Base-by-base conservation (phyloP, 2,113 vertebrate genomes). In the Dromaius novaehollandiae region DNA sequence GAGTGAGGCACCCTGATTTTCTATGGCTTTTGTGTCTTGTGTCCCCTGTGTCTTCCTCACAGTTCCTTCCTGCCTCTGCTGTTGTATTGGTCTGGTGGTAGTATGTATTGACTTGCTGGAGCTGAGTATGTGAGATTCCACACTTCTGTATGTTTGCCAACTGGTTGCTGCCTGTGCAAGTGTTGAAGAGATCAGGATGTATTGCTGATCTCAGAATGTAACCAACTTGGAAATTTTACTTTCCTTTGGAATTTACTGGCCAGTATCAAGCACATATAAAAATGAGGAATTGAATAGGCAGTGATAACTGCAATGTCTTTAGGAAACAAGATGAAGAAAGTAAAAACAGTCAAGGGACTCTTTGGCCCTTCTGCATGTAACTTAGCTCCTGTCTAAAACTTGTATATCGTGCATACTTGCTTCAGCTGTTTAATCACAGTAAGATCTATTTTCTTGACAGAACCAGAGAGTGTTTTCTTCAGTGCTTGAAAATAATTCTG, bases 381-480 rank as follows among this genome's bases (percentile, higher is more conserved):
- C 28, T 82, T 85, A 40, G 34, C 48, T 82, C 15, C 61, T 63
- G 24, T 79, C n/a, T 68, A 44, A 74, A 88, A 81, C 5, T 30
- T 75, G 16, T 22, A 42, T n/a, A 4, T n/a, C 11, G 12, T 58
- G 10, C 13, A 65, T 74, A 20, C 42, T 89, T 88, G 17, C 82
- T 82, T 75, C 25, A 34, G 38, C 12, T 48, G 4, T 48, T 69
- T 51, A 38, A 44, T 91, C 44, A 91, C 60, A 38, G 10, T 44
- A 69, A 69, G 15, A 46, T 91, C 89, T 94, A 11, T 88, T 94
- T 74, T 79, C 50, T 96, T 92, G 78, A 86, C 96, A 98, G 98
- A 97, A 96, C 73, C 78, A 40, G 74, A 77, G 77, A 36, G 14
- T 36, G 25, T 26, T 20, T 92, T 20, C 87, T 73, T 93, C 96